Conservation (phyloP, 2,797 vertebrate genomes). For the Onychomys arenicola region DNA sequence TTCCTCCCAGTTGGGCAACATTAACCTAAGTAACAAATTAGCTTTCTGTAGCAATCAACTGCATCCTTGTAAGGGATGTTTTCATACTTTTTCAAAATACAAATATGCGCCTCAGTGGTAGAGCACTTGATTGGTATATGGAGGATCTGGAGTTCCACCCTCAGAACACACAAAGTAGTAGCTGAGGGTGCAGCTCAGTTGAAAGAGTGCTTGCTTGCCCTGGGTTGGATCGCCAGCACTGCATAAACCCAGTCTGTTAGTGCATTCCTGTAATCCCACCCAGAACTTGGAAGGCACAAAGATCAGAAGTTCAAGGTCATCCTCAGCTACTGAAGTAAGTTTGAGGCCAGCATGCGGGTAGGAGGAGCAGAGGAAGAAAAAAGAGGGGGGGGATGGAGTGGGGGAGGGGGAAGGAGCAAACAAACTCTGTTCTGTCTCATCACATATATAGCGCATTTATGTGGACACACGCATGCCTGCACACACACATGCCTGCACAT, state of each 20-base stretch:
- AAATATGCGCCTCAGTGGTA: background rate
- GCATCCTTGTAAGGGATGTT: background rate
- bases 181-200: too few relatives aligned
- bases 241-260: background rate
- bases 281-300: background rate
- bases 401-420: background rate
- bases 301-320: background rate
- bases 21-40: conserved; percentile 11
- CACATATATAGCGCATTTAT: background rate
- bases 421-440: background rate
- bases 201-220: background rate
- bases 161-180: background rate
- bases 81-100: background rate
- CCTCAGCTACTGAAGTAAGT: background rate
- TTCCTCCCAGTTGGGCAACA: background rate
- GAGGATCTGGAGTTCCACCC: background rate
- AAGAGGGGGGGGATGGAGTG: rapidly evolving
- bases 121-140: background rate
- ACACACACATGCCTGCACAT: background rate
- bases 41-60: background rate
- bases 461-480: background rate
- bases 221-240: background rate
- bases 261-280: background rate
- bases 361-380: background rate
- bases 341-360: background rate